Evolutionary conservation across 2,888 invertebrate genomes (phyloP).

Genomic region (Noctua pronuba): DNA sequence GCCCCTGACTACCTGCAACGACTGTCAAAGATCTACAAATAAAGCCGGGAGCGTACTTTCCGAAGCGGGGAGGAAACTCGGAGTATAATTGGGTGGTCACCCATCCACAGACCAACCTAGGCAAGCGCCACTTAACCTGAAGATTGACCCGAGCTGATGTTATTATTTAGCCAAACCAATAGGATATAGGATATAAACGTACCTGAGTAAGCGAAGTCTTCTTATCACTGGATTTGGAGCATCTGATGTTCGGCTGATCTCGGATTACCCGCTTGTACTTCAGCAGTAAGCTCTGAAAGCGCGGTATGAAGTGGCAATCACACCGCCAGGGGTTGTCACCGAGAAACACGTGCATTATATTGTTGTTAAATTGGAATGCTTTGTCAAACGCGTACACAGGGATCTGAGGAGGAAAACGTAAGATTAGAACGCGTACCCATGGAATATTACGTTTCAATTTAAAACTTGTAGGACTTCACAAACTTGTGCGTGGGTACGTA

Average conservation of each 20-base stretch:
- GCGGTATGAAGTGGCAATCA: slow-evolving; percentile 94
- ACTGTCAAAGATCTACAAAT: no score
- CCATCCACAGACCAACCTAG: not conserved
- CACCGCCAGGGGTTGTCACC: slow-evolving; percentile 96
- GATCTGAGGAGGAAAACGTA: slow-evolving; percentile 87
- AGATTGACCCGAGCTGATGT: not conserved
- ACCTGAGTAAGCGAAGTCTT: slow-evolving; percentile 92
- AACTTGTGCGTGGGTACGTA: slow-evolving; percentile 21
- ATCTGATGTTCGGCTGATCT: slow-evolving; percentile 93
- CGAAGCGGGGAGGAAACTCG: not conserved
- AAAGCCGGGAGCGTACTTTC: no score
- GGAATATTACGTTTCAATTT: slow-evolving; percentile 18
- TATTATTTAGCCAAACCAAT: not conserved
- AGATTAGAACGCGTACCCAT: slow-evolving; percentile 16
- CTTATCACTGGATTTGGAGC: slow-evolving; percentile 91
- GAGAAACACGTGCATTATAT: slow-evolving; percentile 92
- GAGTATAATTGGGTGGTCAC: not conserved
- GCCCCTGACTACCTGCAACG: no score
- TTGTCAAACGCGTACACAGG: slow-evolving; percentile 95
- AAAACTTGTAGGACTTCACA: slow-evolving; percentile 34
- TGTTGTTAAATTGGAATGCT: slow-evolving; percentile 93
- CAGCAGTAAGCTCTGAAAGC: slow-evolving; percentile 93
- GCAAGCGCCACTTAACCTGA: not conserved
- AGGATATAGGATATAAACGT: slow-evolving; percentile 54
- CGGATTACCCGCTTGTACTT: slow-evolving; percentile 93